Percentiles rank a stretch among this genome's conserved stretches.
These are phyloP conservation scores for Syngnathus rostellatus DNA, from an alignment of 2,797 vertebrate genomes.

Conservation along the genomic window DNA sequence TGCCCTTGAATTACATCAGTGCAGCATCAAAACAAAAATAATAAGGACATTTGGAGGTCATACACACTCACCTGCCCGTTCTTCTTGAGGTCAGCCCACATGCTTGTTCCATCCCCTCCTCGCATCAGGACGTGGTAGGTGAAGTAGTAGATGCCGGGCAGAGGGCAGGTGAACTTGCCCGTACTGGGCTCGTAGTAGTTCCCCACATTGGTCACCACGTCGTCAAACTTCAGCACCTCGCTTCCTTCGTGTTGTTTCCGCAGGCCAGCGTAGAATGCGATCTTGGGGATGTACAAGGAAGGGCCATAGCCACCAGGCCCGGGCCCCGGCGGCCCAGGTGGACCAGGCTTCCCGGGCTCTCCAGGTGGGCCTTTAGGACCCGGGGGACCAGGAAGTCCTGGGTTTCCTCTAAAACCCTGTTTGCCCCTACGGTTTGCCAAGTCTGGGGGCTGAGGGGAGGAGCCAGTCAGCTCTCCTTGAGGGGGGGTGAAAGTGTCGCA, in stretches of 20 bases:
- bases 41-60: neutral
- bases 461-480: conserved; percentile 63
- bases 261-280: conserved; percentile 87
- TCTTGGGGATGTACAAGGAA: conserved; percentile 81
- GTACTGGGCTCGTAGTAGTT: conserved; percentile 86
- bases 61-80: conserved; percentile 79
- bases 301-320: conserved; percentile 76
- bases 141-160: conserved; percentile 86
- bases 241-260: conserved; percentile 81
- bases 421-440: conserved; percentile 75
- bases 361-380: conserved; percentile 78
- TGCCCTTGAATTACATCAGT: neutral
- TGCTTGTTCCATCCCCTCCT: conserved; percentile 81
- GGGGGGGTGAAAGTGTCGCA: conserved; percentile 81
- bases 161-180: conserved; percentile 88
- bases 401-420: conserved; percentile 76
- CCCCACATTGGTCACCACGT: conserved; percentile 90
- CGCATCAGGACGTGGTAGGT: conserved; percentile 89
- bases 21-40: neutral
- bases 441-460: conserved; percentile 69
- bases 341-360: conserved; percentile 79
- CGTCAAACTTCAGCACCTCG: conserved; percentile 85
- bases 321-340: conserved; percentile 72
- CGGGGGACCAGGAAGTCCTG: conserved; percentile 74
- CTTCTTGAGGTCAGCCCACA: conserved; percentile 88